These are phyloP conservation scores for Eutrigla gurnardus DNA, from an alignment of 2,797 vertebrate genomes.

Conservation along the genomic window DNA sequence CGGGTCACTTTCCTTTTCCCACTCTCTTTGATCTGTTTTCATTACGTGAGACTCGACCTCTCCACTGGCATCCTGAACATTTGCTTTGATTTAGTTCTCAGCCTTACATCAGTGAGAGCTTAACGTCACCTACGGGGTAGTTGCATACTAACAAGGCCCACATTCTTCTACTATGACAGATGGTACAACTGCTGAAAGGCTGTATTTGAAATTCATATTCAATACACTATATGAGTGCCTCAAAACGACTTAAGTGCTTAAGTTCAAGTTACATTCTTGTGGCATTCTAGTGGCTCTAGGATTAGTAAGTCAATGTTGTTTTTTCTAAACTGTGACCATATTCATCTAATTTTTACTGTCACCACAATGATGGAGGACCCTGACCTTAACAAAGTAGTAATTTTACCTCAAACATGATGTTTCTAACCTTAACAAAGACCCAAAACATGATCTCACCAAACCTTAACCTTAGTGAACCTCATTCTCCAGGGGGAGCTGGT, in stretches of 20 bases:
- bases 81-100: slow-evolving; percentile 42
- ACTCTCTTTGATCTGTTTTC: slow-evolving; percentile 48
- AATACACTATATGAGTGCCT: not conserved
- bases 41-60: slow-evolving; percentile 28
- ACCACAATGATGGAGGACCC: not conserved
- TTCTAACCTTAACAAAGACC: not conserved
- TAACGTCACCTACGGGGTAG: not conserved
- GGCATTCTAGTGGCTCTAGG: not conserved
- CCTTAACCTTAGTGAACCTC: not conserved
- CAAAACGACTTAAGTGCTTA: not conserved
- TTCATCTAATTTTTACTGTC: not conserved
- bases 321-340: not conserved
- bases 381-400: not conserved
- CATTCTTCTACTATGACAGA: not conserved
- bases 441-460: slow-evolving; percentile 5
- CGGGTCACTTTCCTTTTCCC: slow-evolving; percentile 18
- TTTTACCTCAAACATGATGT: not conserved
- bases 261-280: not conserved
- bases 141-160: not conserved
- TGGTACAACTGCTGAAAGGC: not conserved
- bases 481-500: not conserved
- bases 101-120: slow-evolving; percentile 15
- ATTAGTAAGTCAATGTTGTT: not conserved
- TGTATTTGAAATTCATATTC: too few relatives aligned
- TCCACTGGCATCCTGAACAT: slow-evolving; percentile 19